phyloP scores from a whole-genome alignment of 1,140 invertebrate species.

The Lucilia cuprina region DNA sequence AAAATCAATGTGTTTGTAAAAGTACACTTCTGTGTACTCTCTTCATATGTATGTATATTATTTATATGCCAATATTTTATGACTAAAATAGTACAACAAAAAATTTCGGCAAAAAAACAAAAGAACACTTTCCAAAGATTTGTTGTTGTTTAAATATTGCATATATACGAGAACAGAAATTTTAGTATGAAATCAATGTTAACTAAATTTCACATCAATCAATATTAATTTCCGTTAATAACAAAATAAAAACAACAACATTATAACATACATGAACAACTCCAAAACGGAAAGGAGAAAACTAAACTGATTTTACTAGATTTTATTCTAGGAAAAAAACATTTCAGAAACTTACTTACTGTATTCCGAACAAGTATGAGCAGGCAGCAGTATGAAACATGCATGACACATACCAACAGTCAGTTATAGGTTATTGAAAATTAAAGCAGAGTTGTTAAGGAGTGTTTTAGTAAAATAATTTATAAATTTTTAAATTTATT shows the following conservation, averaged over 20 bases:
- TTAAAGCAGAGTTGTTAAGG: too few relatives aligned
- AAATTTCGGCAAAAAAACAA: neutral
- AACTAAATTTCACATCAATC: constrained; percentile 29
- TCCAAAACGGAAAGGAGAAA: neutral
- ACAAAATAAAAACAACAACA: neutral
- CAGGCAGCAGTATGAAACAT: too few relatives aligned
- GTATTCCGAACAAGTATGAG: too few relatives aligned
- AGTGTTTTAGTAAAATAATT: too few relatives aligned
- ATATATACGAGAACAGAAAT: neutral
- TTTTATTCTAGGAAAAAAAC: neutral
- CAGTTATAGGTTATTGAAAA: too few relatives aligned
- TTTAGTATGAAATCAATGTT: neutral
- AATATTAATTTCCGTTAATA: constrained; percentile 37
- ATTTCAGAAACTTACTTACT: too few relatives aligned
- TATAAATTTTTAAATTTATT: too few relatives aligned
- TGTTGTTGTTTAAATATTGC: neutral
- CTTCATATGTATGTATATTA: too few relatives aligned
- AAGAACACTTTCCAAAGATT: constrained; percentile 11
- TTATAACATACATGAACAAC: neutral
- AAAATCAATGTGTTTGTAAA: too few relatives aligned
- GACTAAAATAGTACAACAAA: neutral
- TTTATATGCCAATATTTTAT: neutral
- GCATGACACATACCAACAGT: too few relatives aligned
- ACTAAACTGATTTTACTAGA: neutral
- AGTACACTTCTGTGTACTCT: too few relatives aligned